Evolutionary conservation across 2,888 invertebrate species (phyloP).

Genomic region (Ligdia adustata): DNA sequence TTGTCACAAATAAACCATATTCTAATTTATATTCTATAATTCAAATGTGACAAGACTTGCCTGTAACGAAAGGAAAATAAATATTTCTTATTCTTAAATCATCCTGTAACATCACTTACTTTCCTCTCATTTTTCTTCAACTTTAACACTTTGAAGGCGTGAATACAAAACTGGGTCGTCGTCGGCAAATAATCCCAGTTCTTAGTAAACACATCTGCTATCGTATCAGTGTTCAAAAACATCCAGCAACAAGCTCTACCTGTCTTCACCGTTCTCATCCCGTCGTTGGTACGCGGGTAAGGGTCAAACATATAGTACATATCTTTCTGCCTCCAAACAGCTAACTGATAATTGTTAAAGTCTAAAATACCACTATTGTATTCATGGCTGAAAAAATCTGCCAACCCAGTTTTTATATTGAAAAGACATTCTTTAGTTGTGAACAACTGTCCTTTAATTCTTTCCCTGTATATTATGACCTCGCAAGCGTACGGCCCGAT

Average conservation of each 20-base stretch:
- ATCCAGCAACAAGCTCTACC: conserved; percentile 86
- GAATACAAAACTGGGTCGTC: conserved; percentile 81
- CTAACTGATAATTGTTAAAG: conserved; percentile 84
- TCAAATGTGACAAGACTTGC: no score
- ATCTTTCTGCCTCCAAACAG: conserved; percentile 85
- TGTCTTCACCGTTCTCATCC: conserved; percentile 75
- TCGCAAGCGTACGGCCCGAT: conserved; percentile 84
- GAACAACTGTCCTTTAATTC: conserved; percentile 73
- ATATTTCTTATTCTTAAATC: no score
- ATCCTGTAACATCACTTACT: conserved; percentile 46
- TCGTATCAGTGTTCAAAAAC: conserved; percentile 83
- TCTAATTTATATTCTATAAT: no score
- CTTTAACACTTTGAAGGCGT: conserved; percentile 85
- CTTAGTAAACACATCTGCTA: conserved; percentile 77
- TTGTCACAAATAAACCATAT: no score
- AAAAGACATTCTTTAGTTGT: conserved; percentile 80
- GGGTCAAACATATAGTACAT: conserved; percentile 87
- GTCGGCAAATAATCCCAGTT: conserved; percentile 79
- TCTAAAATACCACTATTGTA: conserved; percentile 81
- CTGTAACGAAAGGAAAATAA: no score
- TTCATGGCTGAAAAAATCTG: conserved; percentile 81
- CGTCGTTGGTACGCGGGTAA: conserved; percentile 85
- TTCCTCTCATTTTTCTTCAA: conserved; percentile 71
- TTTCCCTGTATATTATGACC: conserved; percentile 82
- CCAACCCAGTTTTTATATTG: conserved; percentile 73